Evolutionary conservation across 2,888 invertebrate species (phyloP).

Genomic region (Escarpia spicata): DNA sequence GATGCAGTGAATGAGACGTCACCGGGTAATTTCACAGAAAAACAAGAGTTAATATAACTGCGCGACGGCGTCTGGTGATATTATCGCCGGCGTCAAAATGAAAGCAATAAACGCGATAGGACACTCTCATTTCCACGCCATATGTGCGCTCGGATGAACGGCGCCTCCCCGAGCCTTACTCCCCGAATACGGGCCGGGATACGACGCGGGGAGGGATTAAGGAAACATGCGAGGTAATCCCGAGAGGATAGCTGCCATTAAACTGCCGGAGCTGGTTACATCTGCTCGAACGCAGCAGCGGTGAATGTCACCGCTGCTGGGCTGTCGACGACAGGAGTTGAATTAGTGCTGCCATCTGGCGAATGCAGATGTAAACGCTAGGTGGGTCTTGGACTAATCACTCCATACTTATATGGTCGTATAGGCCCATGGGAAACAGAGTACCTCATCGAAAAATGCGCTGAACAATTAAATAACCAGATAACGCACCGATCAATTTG

Average conservation of each 20-base stretch:
- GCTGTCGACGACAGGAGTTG: not conserved
- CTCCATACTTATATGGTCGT: not conserved
- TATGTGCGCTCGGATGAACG: not conserved
- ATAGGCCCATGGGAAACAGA: too few relatives aligned
- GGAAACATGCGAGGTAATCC: not conserved
- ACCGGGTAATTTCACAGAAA: not conserved
- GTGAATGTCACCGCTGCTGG: not conserved
- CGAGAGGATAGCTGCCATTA: conserved; percentile 6
- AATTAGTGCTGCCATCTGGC: conserved; percentile 6
- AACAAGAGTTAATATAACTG: not conserved
- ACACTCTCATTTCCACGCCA: not conserved
- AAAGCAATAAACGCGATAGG: not conserved
- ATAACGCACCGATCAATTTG: too few relatives aligned
- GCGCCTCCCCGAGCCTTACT: not conserved
- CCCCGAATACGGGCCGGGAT: not conserved
- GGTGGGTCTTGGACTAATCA: not conserved
- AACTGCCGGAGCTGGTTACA: not conserved
- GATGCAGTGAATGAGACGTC: not conserved
- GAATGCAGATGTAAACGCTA: not conserved
- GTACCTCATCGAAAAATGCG: too few relatives aligned
- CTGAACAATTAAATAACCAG: too few relatives aligned
- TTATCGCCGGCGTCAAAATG: conserved; percentile 12
- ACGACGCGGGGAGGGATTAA: not conserved
- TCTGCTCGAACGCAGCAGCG: not conserved
- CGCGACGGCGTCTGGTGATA: not conserved